Evolutionary conservation across 2,888 invertebrate species (phyloP).

Genomic region (Cheiracanthium punctorium): DNA sequence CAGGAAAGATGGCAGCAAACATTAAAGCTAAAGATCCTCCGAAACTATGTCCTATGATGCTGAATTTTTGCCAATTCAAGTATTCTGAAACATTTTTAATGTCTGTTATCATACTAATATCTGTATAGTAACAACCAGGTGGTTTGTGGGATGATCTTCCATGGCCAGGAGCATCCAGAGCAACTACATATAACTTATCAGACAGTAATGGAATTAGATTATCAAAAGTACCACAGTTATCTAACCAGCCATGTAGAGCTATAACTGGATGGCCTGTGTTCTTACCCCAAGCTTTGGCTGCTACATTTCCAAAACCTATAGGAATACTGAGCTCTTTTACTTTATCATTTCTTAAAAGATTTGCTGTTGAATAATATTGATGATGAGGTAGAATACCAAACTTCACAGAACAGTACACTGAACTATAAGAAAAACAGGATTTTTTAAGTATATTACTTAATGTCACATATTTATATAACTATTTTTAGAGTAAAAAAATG

Average conservation of each 20-base stretch:
- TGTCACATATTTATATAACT: no score
- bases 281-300: slow-evolving; percentile 83
- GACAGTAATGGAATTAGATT: slow-evolving; percentile 79
- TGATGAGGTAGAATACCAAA: no score
- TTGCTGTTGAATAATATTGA: background rate
- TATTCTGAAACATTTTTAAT: slow-evolving; percentile 62
- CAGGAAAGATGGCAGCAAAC: slow-evolving; percentile 75
- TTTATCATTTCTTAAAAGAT: background rate
- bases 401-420: no score
- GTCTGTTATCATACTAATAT: slow-evolving; percentile 53
- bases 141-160: slow-evolving; percentile 71
- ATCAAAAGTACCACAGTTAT: slow-evolving; percentile 72
- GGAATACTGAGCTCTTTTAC: slow-evolving; percentile 63
- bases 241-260: slow-evolving; percentile 72
- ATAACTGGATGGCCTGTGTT: slow-evolving; percentile 81
- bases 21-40: slow-evolving; percentile 78
- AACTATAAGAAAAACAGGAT: no score
- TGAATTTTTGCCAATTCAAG: slow-evolving; percentile 67
- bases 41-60: slow-evolving; percentile 74
- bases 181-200: slow-evolving; percentile 63
- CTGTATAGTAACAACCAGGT: slow-evolving; percentile 64
- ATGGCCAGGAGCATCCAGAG: slow-evolving; percentile 70
- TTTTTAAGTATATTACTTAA: no score
- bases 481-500: no score
- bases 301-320: slow-evolving; percentile 65